A percentile compares a stretch with the other conserved stretches of the same genome.
Conservation (phyloP, 2,888 invertebrate species). For the Hirtodrosophila alboralis region DNA sequence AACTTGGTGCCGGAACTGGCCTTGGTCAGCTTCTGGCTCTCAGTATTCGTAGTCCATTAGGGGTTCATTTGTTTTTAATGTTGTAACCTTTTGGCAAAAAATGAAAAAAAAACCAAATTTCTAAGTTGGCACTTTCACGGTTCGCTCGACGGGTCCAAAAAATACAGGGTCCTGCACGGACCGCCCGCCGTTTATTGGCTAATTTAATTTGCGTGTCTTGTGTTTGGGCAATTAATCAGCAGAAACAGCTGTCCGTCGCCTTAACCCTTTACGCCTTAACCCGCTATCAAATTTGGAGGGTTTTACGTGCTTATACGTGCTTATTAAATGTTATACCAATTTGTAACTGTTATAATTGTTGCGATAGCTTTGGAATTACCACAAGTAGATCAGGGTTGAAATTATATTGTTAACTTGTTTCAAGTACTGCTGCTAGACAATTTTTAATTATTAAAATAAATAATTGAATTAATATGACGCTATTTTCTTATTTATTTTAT, state of each 20-base stretch:
- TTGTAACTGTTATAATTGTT: slow-evolving; percentile 11
- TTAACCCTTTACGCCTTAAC: slow-evolving; percentile 73
- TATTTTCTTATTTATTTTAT: neutral
- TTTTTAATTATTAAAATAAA: neutral
- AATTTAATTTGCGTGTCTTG: slow-evolving; percentile 80
- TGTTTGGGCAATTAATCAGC: slow-evolving; percentile 79
- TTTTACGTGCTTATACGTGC: slow-evolving; percentile 35
- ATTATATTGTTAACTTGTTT: slow-evolving; percentile 8
- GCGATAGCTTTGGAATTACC: slow-evolving; percentile 23
- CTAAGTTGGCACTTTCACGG: slow-evolving; percentile 78
- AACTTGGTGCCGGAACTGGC: slow-evolving; percentile 25
- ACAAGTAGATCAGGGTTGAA: slow-evolving; percentile 15
- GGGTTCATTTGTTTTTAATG: slow-evolving; percentile 79
- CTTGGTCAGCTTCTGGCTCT: slow-evolving; percentile 36
- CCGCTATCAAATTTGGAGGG: slow-evolving; percentile 4
- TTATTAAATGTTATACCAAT: no score
- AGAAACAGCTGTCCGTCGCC: slow-evolving; percentile 75
- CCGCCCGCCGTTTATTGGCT: slow-evolving; percentile 78
- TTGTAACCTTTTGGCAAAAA: slow-evolving; percentile 74
- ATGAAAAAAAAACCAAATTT: slow-evolving; percentile 65
- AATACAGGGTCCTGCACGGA: slow-evolving; percentile 17
- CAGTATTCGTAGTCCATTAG: slow-evolving; percentile 72
- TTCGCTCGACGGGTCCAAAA: slow-evolving; percentile 34
- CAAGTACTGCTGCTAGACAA: slow-evolving; percentile 17
- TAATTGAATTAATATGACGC: no score